A percentile compares a stretch with the other conserved stretches of the same genome.
Conservation (phyloP, 2,113 vertebrate genomes). For the Thalassoma bifasciatum region DNA sequence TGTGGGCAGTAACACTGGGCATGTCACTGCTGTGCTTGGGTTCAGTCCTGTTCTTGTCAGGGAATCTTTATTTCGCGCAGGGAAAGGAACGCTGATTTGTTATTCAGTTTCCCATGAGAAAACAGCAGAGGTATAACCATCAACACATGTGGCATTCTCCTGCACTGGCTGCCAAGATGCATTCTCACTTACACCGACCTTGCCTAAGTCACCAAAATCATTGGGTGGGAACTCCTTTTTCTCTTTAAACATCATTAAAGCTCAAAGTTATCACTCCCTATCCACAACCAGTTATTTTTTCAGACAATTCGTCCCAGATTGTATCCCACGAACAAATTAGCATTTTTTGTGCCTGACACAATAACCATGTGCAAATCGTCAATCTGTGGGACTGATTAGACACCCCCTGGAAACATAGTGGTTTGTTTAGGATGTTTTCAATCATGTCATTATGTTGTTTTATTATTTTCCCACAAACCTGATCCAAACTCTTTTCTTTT, state of each 20-base stretch:
- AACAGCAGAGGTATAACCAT: slow-evolving; percentile 55
- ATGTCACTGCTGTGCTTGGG: neutral
- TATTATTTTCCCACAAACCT: slow-evolving; percentile 6
- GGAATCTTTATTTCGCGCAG: slow-evolving; percentile 4
- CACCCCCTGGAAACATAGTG: slow-evolving; percentile 35
- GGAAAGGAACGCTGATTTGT: slow-evolving; percentile 12
- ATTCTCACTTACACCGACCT: slow-evolving; percentile 32
- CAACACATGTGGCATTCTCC: slow-evolving; percentile 47
- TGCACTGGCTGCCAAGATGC: slow-evolving; percentile 22
- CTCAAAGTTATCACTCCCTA: slow-evolving; percentile 33
- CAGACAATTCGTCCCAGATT: slow-evolving; percentile 19
- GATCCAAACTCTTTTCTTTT: neutral
- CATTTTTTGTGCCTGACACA: slow-evolving; percentile 27
- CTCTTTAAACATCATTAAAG: slow-evolving; percentile 29
- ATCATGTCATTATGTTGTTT: slow-evolving; percentile 9
- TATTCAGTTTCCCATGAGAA: slow-evolving; percentile 57
- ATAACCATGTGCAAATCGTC: slow-evolving; percentile 44
- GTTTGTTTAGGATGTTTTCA: slow-evolving; percentile 23
- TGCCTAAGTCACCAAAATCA: slow-evolving; percentile 32
- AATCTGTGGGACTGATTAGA: slow-evolving; percentile 47
- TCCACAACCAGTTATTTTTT: slow-evolving; percentile 15
- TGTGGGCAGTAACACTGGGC: slow-evolving; percentile 1
- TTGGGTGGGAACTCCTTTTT: slow-evolving; percentile 20
- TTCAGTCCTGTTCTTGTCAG: slow-evolving; percentile 22
- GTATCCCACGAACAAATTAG: slow-evolving; percentile 26